phyloP scores from a whole-genome alignment of 2,113 vertebrate genomes.

The Ceyx margarethae region DNA sequence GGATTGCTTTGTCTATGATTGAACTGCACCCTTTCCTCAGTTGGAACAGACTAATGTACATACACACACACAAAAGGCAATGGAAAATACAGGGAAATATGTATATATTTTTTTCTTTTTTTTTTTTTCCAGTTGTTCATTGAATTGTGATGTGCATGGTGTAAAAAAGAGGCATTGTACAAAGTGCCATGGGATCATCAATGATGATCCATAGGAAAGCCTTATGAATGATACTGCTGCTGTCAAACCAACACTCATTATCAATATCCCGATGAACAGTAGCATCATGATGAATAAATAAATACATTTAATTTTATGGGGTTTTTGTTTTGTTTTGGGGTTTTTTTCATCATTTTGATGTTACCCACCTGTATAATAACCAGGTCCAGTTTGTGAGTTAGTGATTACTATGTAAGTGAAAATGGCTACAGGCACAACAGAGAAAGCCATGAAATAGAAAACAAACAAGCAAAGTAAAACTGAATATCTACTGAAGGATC shows the following conservation, averaged over 20 bases:
- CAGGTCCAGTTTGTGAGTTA: neutral
- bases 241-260: neutral
- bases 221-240: neutral
- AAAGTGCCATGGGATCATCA: accelerated
- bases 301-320: neutral
- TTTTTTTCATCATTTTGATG: neutral
- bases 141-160: neutral
- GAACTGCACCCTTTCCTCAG: neutral
- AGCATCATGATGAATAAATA: accelerated
- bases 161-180: neutral
- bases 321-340: neutral
- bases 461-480: neutral
- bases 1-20: neutral
- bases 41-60: neutral
- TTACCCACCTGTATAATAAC: neutral
- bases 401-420: neutral
- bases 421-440: neutral
- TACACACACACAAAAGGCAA: accelerated
- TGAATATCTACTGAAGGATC: neutral
- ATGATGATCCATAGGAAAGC: neutral
- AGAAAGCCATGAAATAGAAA: neutral
- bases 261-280: neutral
- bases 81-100: neutral
- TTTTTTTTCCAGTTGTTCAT: neutral
- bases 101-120: too few relatives aligned